These are phyloP conservation scores for Xiphias gladius DNA, from an alignment of 2,113 vertebrate genomes.

Conservation along the genomic window DNA sequence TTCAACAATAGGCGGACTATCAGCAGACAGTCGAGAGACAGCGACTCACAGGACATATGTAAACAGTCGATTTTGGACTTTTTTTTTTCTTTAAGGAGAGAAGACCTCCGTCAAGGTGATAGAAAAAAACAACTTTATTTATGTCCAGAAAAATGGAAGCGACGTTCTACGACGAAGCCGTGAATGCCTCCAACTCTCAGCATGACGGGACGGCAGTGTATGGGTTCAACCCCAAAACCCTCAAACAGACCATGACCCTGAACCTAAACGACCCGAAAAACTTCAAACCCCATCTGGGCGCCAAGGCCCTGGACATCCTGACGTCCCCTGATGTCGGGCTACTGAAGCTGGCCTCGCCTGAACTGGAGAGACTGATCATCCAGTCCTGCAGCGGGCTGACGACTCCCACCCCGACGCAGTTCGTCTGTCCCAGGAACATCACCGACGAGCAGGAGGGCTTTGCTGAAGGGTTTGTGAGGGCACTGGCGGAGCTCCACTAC, in stretches of 20 bases:
- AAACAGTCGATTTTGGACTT: slow-evolving; percentile 25
- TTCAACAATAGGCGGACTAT: slow-evolving; percentile 74
- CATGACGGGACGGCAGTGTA: slow-evolving; percentile 87
- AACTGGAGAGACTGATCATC: slow-evolving; percentile 95
- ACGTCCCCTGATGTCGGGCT: slow-evolving; percentile 95
- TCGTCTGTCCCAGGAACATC: slow-evolving; percentile 80
- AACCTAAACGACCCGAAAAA: slow-evolving; percentile 94
- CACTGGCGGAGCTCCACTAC: slow-evolving; percentile 83
- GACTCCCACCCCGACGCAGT: slow-evolving; percentile 95
- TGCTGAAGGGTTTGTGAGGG: slow-evolving; percentile 81
- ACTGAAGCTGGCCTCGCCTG: slow-evolving; percentile 95
- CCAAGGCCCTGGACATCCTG: slow-evolving; percentile 92
- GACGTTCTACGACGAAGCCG: slow-evolving; percentile 96
- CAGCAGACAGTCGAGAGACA: slow-evolving; percentile 25
- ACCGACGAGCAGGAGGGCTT: slow-evolving; percentile 85
- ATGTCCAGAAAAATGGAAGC: slow-evolving; percentile 98
- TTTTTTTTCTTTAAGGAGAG: slow-evolving; percentile 17
- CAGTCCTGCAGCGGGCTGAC: slow-evolving; percentile 96
- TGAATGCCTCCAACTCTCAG: slow-evolving; percentile 89
- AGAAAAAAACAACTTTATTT: slow-evolving; percentile 80
- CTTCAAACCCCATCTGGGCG: slow-evolving; percentile 92
- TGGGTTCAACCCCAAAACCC: slow-evolving; percentile 92
- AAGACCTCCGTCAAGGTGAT: slow-evolving; percentile 33
- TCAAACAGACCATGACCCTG: slow-evolving; percentile 95
- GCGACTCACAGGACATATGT: slow-evolving; percentile 53